Evolutionary conservation across 2,888 invertebrate species (phyloP), one percentile per base, ranked within the genome.

Genomic region (Drosophila suboccidentalis): DNA sequence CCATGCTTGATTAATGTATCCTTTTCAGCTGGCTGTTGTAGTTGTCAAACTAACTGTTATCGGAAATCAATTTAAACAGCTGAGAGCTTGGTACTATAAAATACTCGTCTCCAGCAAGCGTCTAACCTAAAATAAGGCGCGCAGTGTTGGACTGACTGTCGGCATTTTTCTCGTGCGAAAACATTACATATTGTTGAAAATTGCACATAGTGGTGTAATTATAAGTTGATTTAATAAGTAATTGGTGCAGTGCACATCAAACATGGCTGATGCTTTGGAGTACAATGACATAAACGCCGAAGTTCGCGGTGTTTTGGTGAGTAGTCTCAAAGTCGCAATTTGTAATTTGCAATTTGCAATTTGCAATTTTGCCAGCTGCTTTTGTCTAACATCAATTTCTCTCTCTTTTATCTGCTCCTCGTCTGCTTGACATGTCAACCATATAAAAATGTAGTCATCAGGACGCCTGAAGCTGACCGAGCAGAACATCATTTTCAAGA

Each of bases 381-480:
- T 51, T 55, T 61, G 64, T 73, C 65, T 83, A 53, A 75, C 51
- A 47, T 17, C 4, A 29, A 10, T 41, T 39, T 46, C 8, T 8
- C 1, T 11, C 8, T 15, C 19, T 43, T 13, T 46, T 46, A 17
- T 22, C 19, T 8, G 5, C 29, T 11, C 22, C 34, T 8, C n/a
- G 10, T 11, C 6, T 17, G 2, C 17, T 10, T 10, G 29, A 47
- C 26, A 22, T 36, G 36, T 9, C 9, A 17, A 29, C 29, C n/a
- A 4, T 36, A 13, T 26, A 6, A 22, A n/a, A 13, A 15, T 93
- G 93, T 50, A 99, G 99, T 96, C 97, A 53, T 95, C 97, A 8
- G 99, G 99, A 0, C 95, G 97, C 69, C 93, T 99, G 38, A 98
- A 98, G 93, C 95, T 99, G 92, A 97, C 98, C 0, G 98, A 98